Evolutionary conservation across 2,888 invertebrate species (phyloP), one percentile per base, ranked within the genome.

Genomic region (Agonopterix heracliana): DNA sequence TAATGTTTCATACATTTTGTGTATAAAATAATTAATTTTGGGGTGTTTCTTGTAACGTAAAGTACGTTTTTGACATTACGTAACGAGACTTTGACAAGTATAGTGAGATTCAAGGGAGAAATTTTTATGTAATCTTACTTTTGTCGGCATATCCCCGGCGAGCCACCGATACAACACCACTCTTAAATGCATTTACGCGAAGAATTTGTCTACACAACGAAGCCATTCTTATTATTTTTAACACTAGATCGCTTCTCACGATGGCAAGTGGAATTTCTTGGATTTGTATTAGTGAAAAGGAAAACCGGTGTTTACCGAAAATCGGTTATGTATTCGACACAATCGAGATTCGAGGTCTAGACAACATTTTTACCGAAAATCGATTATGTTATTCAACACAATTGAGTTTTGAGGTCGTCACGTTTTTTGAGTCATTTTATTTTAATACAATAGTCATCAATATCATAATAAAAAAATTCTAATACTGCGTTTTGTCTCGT

Each of bases 171-270:
- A 90, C 87, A 61, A 91, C 74, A 61, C 91, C 90, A 89, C 92
- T 91, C 80, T 90, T 91, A 73, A 91, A 90, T 65, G 91, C 90
- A 74, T 90, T 86, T 86, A 90, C 91, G 55, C 91, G 84, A 69
- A 91, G 82, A 80, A 93, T 89, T 90, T 92, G 92, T 85, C 93
- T 91, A 88, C 93, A 94, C 77, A 94, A 82, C 64, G 93, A 93
- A 85, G 94, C 93, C 94, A 94, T 94, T 91, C 53, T 90, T 90
- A 66, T 65, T 68, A 64, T 62, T 67, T 66, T 78, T 74, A 56
- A 64, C 78, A 83, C 81, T 79, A 78, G 79, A 82, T 75, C 83
- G 82, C 76, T 81, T 86, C 82, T 80, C 63, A 78, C 81, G 81
- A 83, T 75, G 69, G 83, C 82, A 82, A 86, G 78, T 82, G 78